Conservation (phyloP, 2,888 invertebrate species). For the Sericinus montela region DNA sequence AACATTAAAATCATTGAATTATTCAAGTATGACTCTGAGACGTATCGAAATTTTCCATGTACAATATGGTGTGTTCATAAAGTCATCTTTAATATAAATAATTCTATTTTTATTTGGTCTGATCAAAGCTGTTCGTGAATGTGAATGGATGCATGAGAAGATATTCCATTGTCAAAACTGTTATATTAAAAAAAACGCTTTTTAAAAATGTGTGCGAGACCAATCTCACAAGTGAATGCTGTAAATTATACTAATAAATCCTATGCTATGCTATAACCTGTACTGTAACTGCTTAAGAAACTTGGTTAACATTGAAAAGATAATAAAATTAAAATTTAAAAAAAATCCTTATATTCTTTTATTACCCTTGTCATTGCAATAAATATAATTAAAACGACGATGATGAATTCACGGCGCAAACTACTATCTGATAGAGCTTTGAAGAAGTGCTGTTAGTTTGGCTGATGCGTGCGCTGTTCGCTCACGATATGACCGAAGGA, state of each 20-base stretch:
- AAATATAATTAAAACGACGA: too few relatives aligned
- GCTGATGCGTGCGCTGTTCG: too few relatives aligned
- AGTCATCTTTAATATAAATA: slow-evolving; percentile 26
- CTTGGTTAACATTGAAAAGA: slow-evolving; percentile 71
- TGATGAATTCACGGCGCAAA: too few relatives aligned
- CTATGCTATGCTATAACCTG: slow-evolving; percentile 56
- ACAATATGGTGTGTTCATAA: background rate
- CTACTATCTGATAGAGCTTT: too few relatives aligned
- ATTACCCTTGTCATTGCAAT: too few relatives aligned
- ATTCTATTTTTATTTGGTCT: slow-evolving; percentile 24
- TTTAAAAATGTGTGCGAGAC: slow-evolving; percentile 21
- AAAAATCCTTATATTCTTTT: background rate
- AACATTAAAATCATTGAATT: too few relatives aligned
- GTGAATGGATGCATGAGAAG: slow-evolving; percentile 1
- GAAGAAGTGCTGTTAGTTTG: too few relatives aligned
- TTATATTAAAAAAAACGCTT: slow-evolving; percentile 8
- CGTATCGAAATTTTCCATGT: background rate
- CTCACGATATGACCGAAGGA: too few relatives aligned
- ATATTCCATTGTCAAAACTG: background rate
- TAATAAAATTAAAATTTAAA: slow-evolving; percentile 56
- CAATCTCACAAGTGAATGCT: slow-evolving; percentile 25
- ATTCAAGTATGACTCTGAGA: background rate
- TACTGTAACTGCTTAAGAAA: slow-evolving; percentile 71
- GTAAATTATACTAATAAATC: slow-evolving; percentile 38
- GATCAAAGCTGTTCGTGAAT: slow-evolving; percentile 6